Base-by-base conservation (phyloP, 2,888 invertebrate species). In the Luffia ferchaultella region DNA sequence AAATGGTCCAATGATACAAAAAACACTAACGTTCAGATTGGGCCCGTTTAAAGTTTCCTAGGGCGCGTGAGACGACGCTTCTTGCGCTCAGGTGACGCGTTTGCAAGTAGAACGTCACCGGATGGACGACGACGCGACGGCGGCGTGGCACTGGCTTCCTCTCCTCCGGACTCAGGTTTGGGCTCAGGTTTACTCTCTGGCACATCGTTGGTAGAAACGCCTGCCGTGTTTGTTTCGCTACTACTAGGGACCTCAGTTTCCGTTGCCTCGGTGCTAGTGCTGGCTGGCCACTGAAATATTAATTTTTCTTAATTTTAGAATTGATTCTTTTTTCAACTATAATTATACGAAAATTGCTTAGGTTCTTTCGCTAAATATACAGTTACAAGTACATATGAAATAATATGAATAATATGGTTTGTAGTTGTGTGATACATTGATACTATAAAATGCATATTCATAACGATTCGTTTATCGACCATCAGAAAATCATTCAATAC, bases 11-110 rank as follows among this genome's bases (percentile, higher is more conserved):
- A n/a, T n/a, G n/a, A n/a, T n/a, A n/a, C n/a, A n/a, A n/a, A n/a
- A n/a, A n/a, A n/a, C n/a, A 12, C 30, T 30, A 30, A 30, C 30
- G 5, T 30, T 12, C 12, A 12, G 3, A 12, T 7, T 30, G 30
- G 12, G 3, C 30, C 7, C 2, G 44, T 45, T 52, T 68, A 80
- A 41, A 80, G 76, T 62, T 84, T 84, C 60, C 84, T 64, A 42
- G 82, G 82, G 49, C 83, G 70, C 16, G 80, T 80, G 58, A 83
- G 73, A 51, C 85, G 77, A 18, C 85, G 75, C 61, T 80, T 80
- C 68, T 84, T 84, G 57, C 80, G 74, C 50, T 82, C 83, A 45
- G 82, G 83, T 30, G 83, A 76, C 56, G 58, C 58, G 51, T 57
- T 56, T 20, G 62, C 56, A 17, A 43, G 15, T 9, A 12, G 18